These are phyloP conservation scores for Erebia epiphron DNA, from an alignment of 2,888 invertebrate species.

Conservation along the genomic window DNA sequence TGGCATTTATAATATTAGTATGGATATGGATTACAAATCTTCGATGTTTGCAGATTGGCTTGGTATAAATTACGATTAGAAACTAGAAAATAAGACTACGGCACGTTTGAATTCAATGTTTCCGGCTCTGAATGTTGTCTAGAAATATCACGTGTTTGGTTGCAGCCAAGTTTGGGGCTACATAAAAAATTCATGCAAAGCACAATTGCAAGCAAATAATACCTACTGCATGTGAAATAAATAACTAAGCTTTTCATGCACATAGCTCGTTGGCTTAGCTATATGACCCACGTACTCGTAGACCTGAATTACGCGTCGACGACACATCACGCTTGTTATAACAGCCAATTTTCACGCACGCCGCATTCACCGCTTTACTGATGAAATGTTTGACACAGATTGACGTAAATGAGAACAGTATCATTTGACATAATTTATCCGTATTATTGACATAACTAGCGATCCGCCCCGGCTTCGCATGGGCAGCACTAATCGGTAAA, in stretches of 20 bases:
- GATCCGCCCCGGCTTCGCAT: no score
- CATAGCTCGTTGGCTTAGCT: conserved; percentile 19
- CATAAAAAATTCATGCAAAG: not conserved
- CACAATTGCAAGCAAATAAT: not conserved
- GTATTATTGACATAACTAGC: no score
- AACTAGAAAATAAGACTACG: no score
- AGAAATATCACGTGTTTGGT: no score
- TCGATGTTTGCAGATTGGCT: no score
- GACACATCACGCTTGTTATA: conserved; percentile 23
- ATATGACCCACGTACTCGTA: conserved; percentile 10
- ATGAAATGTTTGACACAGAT: conserved; percentile 20
- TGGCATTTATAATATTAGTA: no score
- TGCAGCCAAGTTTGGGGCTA: no score
- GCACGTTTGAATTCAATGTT: no score
- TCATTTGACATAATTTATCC: conserved; percentile 2
- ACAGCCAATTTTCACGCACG: conserved; percentile 24
- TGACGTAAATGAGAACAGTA: conserved; percentile 9
- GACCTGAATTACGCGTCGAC: conserved; percentile 15
- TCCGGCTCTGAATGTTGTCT: no score
- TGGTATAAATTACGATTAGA: no score
- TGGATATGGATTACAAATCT: no score
- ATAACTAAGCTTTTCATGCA: conserved; percentile 18
- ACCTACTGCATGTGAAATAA: not conserved
- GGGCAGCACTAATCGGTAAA: no score
- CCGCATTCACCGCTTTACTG: conserved; percentile 18